phyloP scores from a whole-genome alignment of 2,113 vertebrate genomes.

The Lepus timidus region DNA sequence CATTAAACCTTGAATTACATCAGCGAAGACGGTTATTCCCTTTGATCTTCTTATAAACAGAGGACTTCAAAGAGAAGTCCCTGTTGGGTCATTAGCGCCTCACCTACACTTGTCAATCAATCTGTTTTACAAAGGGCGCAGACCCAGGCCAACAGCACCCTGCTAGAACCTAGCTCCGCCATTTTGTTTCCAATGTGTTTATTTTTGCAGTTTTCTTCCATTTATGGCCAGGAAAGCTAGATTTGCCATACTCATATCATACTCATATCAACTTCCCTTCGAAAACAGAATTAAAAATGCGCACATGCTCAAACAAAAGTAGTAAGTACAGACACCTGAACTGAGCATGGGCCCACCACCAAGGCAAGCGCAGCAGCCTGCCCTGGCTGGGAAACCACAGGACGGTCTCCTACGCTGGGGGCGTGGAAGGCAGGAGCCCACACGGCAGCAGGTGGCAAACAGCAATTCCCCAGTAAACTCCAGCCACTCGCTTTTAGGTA shows the following conservation, averaged over 20 bases:
- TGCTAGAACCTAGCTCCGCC: background rate
- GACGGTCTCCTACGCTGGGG: background rate
- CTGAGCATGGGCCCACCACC: background rate
- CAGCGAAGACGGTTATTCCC: background rate
- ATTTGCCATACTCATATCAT: slow-evolving; percentile 36
- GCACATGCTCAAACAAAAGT: background rate
- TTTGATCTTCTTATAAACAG: slow-evolving; percentile 1
- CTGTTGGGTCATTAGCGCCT: background rate
- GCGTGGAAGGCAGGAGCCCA: background rate
- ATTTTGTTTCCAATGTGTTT: slow-evolving; percentile 23
- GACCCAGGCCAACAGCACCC: background rate
- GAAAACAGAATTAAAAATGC: slow-evolving; percentile 18
- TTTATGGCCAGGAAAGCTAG: background rate
- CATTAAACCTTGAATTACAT: slow-evolving; percentile 3
- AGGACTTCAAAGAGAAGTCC: slow-evolving; percentile 41
- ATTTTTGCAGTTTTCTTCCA: slow-evolving; percentile 62
- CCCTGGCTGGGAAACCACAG: background rate
- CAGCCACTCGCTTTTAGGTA: slow-evolving; percentile 24
- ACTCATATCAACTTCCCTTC: background rate
- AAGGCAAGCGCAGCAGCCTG: background rate
- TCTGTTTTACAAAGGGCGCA: background rate
- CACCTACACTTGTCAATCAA: background rate
- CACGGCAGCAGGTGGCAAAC: slow-evolving; percentile 37
- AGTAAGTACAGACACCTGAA: background rate
- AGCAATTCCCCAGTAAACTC: slow-evolving; percentile 16